These are phyloP conservation scores for Drosophila nigromelanica DNA, from an alignment of 1,140 invertebrate genomes.

Conservation along the genomic window DNA sequence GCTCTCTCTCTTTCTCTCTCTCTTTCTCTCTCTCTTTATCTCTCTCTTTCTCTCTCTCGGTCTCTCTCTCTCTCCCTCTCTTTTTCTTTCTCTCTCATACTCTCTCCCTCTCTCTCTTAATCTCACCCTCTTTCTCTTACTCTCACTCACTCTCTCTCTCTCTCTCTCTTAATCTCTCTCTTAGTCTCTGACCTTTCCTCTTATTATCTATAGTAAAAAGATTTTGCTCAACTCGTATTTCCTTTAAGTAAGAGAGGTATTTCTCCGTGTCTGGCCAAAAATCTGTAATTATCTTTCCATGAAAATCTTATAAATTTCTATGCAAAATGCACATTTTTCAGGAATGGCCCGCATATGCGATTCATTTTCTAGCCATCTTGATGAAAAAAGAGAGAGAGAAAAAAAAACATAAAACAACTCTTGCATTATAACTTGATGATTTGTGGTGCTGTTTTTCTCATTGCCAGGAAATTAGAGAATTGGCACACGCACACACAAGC, in stretches of 20 bases:
- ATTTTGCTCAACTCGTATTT: too few relatives aligned
- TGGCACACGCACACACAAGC: slow-evolving; percentile 35
- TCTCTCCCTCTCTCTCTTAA: too few relatives aligned
- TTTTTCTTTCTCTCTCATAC: too few relatives aligned
- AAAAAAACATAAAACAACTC: slow-evolving; percentile 18
- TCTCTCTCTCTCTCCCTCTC: too few relatives aligned
- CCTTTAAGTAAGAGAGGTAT: neutral
- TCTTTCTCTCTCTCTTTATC: too few relatives aligned
- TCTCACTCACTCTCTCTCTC: too few relatives aligned
- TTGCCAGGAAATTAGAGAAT: slow-evolving; percentile 67
- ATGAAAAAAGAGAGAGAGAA: slow-evolving; percentile 9
- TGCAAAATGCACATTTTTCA: slow-evolving; percentile 1
- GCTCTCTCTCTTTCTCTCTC: too few relatives aligned
- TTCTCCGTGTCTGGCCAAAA: neutral
- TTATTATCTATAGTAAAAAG: too few relatives aligned
- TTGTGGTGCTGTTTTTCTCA: slow-evolving; percentile 56
- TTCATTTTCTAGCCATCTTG: slow-evolving; percentile 38
- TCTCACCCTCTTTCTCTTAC: too few relatives aligned
- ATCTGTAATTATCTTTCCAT: neutral
- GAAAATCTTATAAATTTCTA: slow-evolving; percentile 11
- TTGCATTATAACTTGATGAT: slow-evolving; percentile 53
- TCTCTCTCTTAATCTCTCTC: too few relatives aligned
- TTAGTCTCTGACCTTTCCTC: too few relatives aligned
- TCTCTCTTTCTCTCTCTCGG: too few relatives aligned
- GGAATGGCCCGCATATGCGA: slow-evolving; percentile 32